A percentile compares a stretch with the other conserved stretches of the same genome.
Conservation (phyloP, 1,140 invertebrate genomes). For the Pentalonia nigronervosa region DNA sequence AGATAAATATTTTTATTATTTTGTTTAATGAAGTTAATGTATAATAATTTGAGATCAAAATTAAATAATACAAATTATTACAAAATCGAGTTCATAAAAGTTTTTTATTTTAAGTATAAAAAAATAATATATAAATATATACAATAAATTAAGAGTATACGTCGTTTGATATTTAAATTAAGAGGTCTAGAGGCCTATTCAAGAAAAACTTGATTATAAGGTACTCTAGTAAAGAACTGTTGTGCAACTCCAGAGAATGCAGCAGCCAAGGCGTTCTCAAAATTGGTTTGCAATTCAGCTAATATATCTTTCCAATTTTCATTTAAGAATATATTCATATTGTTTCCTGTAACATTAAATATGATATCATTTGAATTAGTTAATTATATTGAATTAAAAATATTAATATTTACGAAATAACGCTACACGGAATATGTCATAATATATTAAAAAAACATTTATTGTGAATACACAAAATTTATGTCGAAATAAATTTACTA, state of each 20-base stretch:
- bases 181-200: background rate
- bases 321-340: constrained; percentile 69
- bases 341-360: constrained; percentile 60
- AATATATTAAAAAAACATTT: background rate
- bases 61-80: constrained; percentile 7
- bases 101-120: background rate
- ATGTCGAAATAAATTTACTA: background rate
- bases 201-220: constrained; percentile 60
- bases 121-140: background rate
- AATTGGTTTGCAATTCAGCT: constrained; percentile 65
- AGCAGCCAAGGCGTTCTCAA: constrained; percentile 65
- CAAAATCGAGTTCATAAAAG: background rate
- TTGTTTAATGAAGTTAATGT: background rate
- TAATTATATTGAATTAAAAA: background rate
- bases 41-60: background rate
- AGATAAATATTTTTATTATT: background rate
- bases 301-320: constrained; percentile 69
- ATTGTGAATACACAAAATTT: background rate
- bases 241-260: constrained; percentile 66
- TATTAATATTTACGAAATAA: background rate
- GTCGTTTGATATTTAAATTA: background rate
- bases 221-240: constrained; percentile 65
- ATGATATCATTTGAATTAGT: background rate
- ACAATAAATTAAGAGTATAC: background rate
- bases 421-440: background rate